Base-by-base conservation (phyloP, 2,113 vertebrate genomes). In the Hemibagrus wyckioides region DNA sequence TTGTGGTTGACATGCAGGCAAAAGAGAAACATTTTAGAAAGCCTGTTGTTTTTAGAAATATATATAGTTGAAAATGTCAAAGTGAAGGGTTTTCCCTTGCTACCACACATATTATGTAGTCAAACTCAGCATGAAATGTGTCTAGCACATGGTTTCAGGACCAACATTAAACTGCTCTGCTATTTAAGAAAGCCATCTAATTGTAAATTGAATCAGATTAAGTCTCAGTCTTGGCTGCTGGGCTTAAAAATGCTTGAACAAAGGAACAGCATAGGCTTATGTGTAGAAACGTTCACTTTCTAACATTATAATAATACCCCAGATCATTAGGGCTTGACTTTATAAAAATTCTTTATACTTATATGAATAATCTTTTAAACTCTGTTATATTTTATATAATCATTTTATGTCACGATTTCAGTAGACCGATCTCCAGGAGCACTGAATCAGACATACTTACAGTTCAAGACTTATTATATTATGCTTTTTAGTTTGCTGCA, bases 31-130 rank as follows among this genome's bases (percentile, higher is more conserved):
- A 28, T 28, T 76, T 23, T 44, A 23, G 17, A 54, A 57, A 80
- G 79, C 79, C 30, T 80, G 30, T 11, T 9, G 15, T 80, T 80
- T 80, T 30, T 10, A 17, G 50, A 54, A 33, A n/a, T 19, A 80
- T 80, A 33, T 57, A 80, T 80, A 59, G 54, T 41, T 61, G 14
- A 81, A 81, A 81, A 61, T 41, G 80, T 81, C 52, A 57, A 39
- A 81, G 54, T 81, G 19, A 81, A 81, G 54, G 30, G 9, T 39
- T 57, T 81, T 57, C 23, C 79, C 33, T 81, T 19, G 19, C 79
- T 9, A 39, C 30, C 33, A 7, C 17, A 80, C 79, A 57, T 57
- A 57, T 57, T 25, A 54, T 80, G n/a, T 39, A 33, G 15, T 80
- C 41, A 77, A 8, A 52, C 44, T 15, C 11, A 11, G 36, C 44